Evolutionary conservation across 2,113 vertebrate genomes (phyloP), one percentile per base, ranked within the genome.

Genomic region (Nycticebus coucang): DNA sequence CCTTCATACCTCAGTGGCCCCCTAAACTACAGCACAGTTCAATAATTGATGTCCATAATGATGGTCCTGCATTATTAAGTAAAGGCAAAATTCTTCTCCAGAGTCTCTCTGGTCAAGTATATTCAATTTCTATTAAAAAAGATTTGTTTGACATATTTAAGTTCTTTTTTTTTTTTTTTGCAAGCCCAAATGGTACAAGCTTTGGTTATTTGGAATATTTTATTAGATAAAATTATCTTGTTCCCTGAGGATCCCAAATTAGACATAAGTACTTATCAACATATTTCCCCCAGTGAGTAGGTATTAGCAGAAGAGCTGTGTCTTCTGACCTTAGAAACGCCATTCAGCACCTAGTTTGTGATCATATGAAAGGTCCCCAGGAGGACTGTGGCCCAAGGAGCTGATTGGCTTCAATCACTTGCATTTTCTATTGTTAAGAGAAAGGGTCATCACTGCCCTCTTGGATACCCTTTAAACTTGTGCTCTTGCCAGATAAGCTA

Each of bases 391-490:
- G 53, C 5, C 33, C 19, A 14, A 60, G 84, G 87, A 10, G 9
- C 45, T 81, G 10, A 82, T 5, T 95, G 86, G 93, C 80, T 87
- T 81, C 81, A 89, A 28, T 71, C 83, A 60, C 75, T 68, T 53
- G 45, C 18, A 79, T 92, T 96, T 93, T 95, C 90, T 87, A 18
- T n/a, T 57, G 69, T 60, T 78, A 82, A 95, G 69, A 96, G 93
- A 72, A 71, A 59, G 57, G 93, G 26, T 93, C 69, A 87, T 79
- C 92, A 19, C 33, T 57, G 89, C 53, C 88, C 92, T 97, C 94
- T 96, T 97, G 81, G 88, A 17, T 96, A 96, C 84, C 96, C 96
- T 98, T 97, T 97, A 97, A 97, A 30, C 78, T 97, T 97, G 83
- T 75, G 55, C 74, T 89, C 86, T 93, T 97, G 97, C 95, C 96